phyloP scores from a whole-genome alignment of 2,113 vertebrate species.

The Nematolebias whitei region DNA sequence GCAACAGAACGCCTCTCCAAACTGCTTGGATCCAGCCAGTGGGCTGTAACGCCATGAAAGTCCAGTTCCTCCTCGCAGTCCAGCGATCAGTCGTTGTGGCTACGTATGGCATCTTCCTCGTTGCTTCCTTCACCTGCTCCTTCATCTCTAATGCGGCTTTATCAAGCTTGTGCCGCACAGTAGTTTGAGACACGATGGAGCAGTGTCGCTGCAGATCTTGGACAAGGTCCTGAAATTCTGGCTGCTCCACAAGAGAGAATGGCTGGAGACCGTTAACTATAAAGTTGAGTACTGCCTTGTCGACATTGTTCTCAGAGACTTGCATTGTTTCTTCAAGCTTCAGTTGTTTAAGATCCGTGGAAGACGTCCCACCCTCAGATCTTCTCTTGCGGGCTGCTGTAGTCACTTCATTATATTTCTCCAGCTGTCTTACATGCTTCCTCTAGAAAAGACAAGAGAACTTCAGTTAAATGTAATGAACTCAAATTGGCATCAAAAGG shows the following conservation, averaged over 20 bases:
- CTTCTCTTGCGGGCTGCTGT: background rate
- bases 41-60: background rate
- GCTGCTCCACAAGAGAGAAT: background rate
- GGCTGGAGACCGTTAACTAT: background rate
- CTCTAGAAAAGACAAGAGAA: background rate
- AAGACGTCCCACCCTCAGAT: background rate
- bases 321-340: background rate
- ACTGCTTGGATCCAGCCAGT: slow-evolving; percentile 1
- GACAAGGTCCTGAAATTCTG: background rate
- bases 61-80: slow-evolving; percentile 2
- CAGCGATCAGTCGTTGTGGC: background rate
- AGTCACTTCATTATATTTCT: background rate
- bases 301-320: background rate
- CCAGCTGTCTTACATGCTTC: background rate
- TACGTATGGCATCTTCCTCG: background rate
- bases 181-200: background rate
- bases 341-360: background rate
- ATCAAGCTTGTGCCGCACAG: background rate
- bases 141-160: background rate
- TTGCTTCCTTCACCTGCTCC: background rate
- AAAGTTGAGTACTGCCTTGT: background rate
- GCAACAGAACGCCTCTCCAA: slow-evolving; percentile 13
- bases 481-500: background rate
- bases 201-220: background rate
- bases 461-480: background rate